Conservation (phyloP, 2,113 vertebrate genomes). For the Corythornis madagascariensis region DNA sequence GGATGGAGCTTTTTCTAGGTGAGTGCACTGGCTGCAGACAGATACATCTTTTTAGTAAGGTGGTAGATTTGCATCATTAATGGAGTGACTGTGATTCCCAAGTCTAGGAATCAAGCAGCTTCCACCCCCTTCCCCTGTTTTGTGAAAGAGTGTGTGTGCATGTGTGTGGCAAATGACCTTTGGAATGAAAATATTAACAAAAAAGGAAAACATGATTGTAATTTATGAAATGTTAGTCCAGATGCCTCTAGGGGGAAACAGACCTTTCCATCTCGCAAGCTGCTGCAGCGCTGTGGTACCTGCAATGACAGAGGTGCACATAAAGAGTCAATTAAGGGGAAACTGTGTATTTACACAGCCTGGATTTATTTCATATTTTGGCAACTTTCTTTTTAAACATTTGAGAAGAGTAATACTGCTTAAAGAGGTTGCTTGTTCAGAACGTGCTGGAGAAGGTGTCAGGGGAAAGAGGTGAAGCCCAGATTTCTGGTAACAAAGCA, state of each 20-base stretch:
- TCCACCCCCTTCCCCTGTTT: background rate
- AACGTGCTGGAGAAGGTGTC: background rate
- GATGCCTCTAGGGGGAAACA: background rate
- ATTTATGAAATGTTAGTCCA: constrained; percentile 64
- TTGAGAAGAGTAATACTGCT: background rate
- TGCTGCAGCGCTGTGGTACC: background rate
- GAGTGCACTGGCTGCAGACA: background rate
- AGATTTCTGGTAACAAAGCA: background rate
- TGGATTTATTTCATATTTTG: background rate
- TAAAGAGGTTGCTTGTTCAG: background rate
- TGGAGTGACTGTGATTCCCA: background rate
- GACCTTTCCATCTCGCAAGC: constrained; percentile 51
- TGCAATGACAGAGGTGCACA: constrained; percentile 43
- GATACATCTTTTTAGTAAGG: background rate
- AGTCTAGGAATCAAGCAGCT: background rate
- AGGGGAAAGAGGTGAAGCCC: background rate
- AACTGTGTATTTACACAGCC: constrained; percentile 37
- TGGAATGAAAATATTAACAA: constrained; percentile 70
- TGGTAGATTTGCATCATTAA: background rate
- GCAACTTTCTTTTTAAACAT: constrained; percentile 18
- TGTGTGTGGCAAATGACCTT: constrained; percentile 59
- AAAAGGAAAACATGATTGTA: constrained; percentile 69
- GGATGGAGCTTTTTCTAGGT: background rate
- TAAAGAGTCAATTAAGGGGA: constrained; percentile 68
- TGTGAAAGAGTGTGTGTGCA: background rate